Conservation (phyloP, 2,888 invertebrate species). For the Temnothorax rugatulus region DNA sequence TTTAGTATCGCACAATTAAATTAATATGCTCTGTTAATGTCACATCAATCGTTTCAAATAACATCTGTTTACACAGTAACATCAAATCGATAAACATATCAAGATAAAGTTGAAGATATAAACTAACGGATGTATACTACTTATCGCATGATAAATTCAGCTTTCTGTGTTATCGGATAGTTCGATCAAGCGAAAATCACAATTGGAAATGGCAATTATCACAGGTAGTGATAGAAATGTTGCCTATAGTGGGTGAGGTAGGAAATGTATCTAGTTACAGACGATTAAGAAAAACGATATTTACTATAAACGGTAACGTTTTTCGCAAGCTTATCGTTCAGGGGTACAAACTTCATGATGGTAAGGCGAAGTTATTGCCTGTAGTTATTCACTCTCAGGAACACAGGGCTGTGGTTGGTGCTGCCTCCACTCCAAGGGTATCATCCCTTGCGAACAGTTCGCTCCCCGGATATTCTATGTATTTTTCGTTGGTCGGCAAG, state of each 20-base stretch:
- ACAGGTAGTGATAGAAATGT: neutral
- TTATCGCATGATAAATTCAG: constrained; percentile 22
- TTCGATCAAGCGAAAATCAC: neutral
- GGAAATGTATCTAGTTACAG: neutral
- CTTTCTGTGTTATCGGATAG: constrained; percentile 1
- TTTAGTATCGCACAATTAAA: constrained; percentile 27
- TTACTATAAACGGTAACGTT: constrained; percentile 15
- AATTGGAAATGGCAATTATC: neutral
- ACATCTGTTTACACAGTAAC: constrained; percentile 9
- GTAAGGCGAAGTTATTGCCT: constrained; percentile 22
- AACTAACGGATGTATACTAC: neutral
- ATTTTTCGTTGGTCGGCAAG: constrained; percentile 37
- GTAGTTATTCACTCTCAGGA: neutral
- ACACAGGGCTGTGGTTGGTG: neutral
- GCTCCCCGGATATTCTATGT: neutral
- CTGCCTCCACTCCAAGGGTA: constrained; percentile 36
- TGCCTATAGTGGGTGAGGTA: neutral
- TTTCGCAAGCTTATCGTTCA: neutral
- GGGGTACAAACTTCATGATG: neutral
- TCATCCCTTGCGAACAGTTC: constrained; percentile 21
- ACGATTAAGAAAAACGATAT: neutral
- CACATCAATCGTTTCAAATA: constrained; percentile 25
- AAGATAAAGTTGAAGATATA: neutral
- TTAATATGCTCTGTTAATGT: constrained; percentile 46
- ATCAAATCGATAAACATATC: constrained; percentile 34